A percentile compares a stretch with the other conserved stretches of the same genome.
Evolutionary conservation across 2,797 vertebrate genomes (phyloP).

Genomic region (Xiphophorus birchmanni): DNA sequence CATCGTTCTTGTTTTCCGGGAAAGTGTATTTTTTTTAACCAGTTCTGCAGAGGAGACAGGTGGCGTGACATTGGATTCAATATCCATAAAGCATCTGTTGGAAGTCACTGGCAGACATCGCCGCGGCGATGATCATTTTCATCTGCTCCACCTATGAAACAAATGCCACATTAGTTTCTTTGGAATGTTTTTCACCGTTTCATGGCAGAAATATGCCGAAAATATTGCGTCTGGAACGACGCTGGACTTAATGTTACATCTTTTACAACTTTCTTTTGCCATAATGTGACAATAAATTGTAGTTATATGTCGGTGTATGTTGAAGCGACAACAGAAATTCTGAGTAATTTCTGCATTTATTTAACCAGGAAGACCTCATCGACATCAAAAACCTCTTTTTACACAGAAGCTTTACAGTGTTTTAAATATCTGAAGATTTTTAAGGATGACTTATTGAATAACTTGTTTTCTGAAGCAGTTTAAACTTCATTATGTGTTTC

Average conservation of each 20-base stretch:
- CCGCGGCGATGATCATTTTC: background rate
- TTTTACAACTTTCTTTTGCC: background rate
- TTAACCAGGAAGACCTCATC: background rate
- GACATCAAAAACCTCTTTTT: background rate
- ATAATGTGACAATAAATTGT: background rate
- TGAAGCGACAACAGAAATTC: background rate
- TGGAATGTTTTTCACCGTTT: background rate
- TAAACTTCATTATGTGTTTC: background rate
- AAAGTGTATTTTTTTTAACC: too few species aligned
- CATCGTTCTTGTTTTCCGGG: background rate
- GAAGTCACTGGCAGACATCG: background rate
- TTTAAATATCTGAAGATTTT: background rate
- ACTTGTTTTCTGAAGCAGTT: background rate
- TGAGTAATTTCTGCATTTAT: background rate
- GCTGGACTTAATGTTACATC: background rate
- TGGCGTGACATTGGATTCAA: background rate
- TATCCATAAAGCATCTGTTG: slow-evolving; percentile 13
- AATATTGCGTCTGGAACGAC: background rate
- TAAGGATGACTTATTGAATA: background rate
- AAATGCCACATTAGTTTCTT: slow-evolving; percentile 1
- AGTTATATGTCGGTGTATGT: background rate
- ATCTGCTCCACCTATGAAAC: slow-evolving; percentile 1
- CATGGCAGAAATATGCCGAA: background rate
- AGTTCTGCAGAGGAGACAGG: background rate
- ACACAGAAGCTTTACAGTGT: background rate